Percentiles rank a stretch among this genome's conserved stretches.
These are phyloP conservation scores for Myrmophylax atrothorax DNA, from an alignment of 2,113 vertebrate genomes.

Conservation along the genomic window DNA sequence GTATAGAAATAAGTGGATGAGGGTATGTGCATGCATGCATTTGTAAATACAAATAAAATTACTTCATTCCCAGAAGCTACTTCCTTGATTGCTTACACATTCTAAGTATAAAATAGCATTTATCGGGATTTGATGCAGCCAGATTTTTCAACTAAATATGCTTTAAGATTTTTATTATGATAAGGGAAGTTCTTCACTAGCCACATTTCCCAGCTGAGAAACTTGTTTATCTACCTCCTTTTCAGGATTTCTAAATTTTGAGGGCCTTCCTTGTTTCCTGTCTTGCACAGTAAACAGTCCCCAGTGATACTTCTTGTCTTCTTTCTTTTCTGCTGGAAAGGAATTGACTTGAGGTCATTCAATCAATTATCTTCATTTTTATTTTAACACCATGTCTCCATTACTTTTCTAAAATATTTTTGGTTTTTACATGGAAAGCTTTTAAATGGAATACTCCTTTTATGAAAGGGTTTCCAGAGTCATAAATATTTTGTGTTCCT, in stretches of 20 bases:
- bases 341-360: not conserved
- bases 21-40: rapidly evolving
- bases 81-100: not conserved
- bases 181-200: not conserved
- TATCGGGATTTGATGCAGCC: not conserved
- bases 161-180: not conserved
- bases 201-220: not conserved
- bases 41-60: slow-evolving; percentile 19
- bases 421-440: not conserved
- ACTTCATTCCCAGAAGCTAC: not conserved
- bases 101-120: not conserved
- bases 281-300: not conserved
- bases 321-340: not conserved
- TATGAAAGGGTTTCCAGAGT: not conserved
- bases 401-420: not conserved
- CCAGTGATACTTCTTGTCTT: not conserved
- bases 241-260: not conserved
- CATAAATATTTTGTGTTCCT: not conserved
- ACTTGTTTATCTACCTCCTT: not conserved
- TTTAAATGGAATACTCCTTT: not conserved
- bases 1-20: not conserved
- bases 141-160: not conserved
- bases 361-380: not conserved
- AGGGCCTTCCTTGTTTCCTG: not conserved
- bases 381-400: not conserved